Evolutionary conservation across 64 coral and sea anemone species (phyloP).

Genomic region (Stylophora pistillata): DNA sequence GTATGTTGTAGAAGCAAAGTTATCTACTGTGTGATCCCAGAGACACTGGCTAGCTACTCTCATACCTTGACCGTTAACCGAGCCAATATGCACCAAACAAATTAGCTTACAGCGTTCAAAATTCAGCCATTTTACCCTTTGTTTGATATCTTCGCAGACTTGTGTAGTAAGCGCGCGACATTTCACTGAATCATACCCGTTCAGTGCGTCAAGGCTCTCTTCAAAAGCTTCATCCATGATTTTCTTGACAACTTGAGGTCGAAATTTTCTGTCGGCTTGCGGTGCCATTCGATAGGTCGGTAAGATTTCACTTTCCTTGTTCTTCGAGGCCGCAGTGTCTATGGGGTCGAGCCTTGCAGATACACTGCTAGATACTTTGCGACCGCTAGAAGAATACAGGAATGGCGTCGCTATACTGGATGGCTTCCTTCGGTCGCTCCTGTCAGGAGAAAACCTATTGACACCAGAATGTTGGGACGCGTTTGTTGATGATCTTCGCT

Average conservation of each 20-base stretch:
- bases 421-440: conserved; percentile 39
- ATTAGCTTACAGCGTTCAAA: conserved; percentile 83
- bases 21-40: conserved; percentile 84
- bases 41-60: conserved; percentile 78
- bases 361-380: conserved; percentile 21
- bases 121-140: conserved; percentile 89
- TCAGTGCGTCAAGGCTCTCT: conserved; percentile 63
- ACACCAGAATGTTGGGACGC: conserved; percentile 11
- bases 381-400: conserved; percentile 20
- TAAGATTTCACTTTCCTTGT: conserved; percentile 12
- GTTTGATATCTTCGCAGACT: conserved; percentile 90
- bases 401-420: conserved; percentile 26
- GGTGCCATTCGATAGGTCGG: conserved; percentile 73
- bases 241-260: conserved; percentile 69
- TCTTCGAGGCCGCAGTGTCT: background rate
- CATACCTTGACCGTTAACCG: conserved; percentile 79
- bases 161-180: conserved; percentile 65
- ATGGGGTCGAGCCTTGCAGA: conserved; percentile 32
- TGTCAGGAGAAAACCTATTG: conserved; percentile 32
- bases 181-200: conserved; percentile 69
- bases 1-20: conserved; percentile 72
- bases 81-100: conserved; percentile 87
- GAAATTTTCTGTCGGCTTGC: conserved; percentile 60
- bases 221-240: conserved; percentile 83
- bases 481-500: conserved; percentile 9